phyloP scores from a whole-genome alignment of 1,140 invertebrate species.

The Lasioglossum albipes region DNA sequence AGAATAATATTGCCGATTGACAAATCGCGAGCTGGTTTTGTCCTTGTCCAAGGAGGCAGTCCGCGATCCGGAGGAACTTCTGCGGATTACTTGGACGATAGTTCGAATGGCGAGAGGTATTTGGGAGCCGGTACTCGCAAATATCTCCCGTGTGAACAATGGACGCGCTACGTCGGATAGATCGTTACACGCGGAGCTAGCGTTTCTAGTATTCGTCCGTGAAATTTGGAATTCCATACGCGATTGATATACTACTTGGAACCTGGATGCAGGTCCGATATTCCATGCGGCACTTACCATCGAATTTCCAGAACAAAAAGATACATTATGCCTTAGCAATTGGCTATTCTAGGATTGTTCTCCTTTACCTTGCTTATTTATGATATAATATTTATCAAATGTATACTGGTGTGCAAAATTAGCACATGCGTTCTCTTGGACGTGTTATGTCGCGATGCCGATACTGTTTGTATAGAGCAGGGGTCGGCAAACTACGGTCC shows the following conservation, averaged over 20 bases:
- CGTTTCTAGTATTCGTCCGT: slow-evolving; percentile 19
- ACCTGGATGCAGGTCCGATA: not conserved
- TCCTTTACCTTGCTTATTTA: too few species aligned
- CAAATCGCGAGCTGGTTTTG: slow-evolving; percentile 41
- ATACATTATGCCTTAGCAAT: not conserved
- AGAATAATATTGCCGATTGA: slow-evolving; percentile 40
- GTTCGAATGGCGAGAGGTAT: slow-evolving; percentile 49
- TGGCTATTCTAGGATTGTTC: too few species aligned
- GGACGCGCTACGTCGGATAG: slow-evolving; percentile 9
- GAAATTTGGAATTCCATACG: slow-evolving; percentile 41
- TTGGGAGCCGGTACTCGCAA: slow-evolving; percentile 31
- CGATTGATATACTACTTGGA: slow-evolving; percentile 8
- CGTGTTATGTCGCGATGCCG: too few species aligned
- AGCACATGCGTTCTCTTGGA: too few species aligned
- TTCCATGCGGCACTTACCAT: not conserved
- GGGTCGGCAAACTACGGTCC: too few species aligned
- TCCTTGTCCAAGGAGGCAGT: not conserved
- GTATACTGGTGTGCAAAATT: too few species aligned
- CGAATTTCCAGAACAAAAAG: not conserved
- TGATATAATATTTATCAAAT: too few species aligned
- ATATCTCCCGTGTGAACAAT: slow-evolving; percentile 55
- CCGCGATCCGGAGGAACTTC: slow-evolving; percentile 18
- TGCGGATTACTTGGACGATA: slow-evolving; percentile 57
- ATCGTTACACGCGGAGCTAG: slow-evolving; percentile 36
- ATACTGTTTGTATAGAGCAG: too few species aligned